Evolutionary conservation across 2,113 vertebrate species (phyloP), one percentile per base, ranked within the genome.

Genomic region (Zapornia atra): DNA sequence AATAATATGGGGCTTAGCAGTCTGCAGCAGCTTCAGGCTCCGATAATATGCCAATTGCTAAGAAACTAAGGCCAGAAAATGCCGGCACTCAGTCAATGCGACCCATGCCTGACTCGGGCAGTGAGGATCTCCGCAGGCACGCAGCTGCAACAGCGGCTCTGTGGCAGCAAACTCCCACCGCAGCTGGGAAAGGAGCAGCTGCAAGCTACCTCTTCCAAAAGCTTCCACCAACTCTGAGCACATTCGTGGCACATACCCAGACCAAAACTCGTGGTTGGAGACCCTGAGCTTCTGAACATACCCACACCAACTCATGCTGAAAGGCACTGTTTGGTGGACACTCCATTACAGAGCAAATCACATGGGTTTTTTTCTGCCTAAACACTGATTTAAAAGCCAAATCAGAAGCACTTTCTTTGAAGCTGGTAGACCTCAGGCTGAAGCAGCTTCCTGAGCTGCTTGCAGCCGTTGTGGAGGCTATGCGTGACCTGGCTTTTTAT

Each of bases 331-430:
- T 80, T 40, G 38, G 40, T 48, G 24, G 61, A 53, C 65, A 50
- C 53, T 54, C 68, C 33, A 9, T 61, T 57, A 64, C 19, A 63
- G 8, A 90, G 70, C 16, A 94, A 38, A 54, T 12, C 25, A 40
- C 80, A 57, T 16, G 63, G n/a, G n/a, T n/a, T 54, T 92, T 44
- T 59, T 87, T 48, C 78, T 95, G 61, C 65, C 33, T 69, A 68
- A 95, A 82, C 40, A 46, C 48, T 29, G 50, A 91, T 71, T 76
- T 57, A 70, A 85, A 94, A 85, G 31, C 40, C 70, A 82, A 78
- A 16, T 26, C 46, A 79, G 18, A 90, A 50, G 40, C 59, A 63
- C 6, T 64, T 87, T 26, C 42, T 83, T 54, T 82, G 70, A 79
- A 82, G n/a, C 61, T 92, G 50, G 59, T 25, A 75, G 34, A 91